These are phyloP conservation scores for Acromyrmex heyeri DNA, from an alignment of 1,140 invertebrate species.

Conservation along the genomic window DNA sequence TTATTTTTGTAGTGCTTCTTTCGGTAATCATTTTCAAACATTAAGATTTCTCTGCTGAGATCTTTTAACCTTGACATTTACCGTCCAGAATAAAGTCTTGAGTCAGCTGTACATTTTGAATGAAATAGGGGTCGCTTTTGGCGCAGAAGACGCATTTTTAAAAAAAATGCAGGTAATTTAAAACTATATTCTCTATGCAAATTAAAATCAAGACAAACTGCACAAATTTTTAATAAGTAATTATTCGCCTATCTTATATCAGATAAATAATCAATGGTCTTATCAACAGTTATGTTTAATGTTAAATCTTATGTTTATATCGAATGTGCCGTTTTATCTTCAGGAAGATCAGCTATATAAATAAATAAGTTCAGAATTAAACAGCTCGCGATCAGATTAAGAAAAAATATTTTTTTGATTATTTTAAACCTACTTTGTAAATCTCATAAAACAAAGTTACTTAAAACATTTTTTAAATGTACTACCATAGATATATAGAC, in stretches of 20 bases:
- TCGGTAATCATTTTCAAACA: not conserved
- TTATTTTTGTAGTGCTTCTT: not conserved
- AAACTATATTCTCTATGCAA: not conserved
- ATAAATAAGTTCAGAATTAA: not conserved
- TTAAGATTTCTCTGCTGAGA: not conserved
- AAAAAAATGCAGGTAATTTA: conserved; percentile 8
- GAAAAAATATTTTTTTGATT: not conserved
- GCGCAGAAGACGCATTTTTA: not conserved
- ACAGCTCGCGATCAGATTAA: not conserved
- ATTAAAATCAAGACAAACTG: not conserved
- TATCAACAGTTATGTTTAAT: not conserved
- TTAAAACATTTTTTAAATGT: not conserved
- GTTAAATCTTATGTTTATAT: not conserved
- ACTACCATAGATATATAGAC: not conserved
- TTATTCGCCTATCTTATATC: not conserved
- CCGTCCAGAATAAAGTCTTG: not conserved
- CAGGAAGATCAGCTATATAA: not conserved
- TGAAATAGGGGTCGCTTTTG: not conserved
- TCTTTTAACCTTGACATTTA: conserved; percentile 5
- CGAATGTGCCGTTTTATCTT: not conserved
- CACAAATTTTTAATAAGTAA: not conserved
- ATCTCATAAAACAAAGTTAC: not conserved
- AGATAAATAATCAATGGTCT: not conserved
- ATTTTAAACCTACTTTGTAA: not conserved
- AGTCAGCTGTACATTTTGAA: conserved; percentile 13